Evolutionary conservation across 2,113 vertebrate genomes (phyloP).

Genomic region (Rhea americana): DNA sequence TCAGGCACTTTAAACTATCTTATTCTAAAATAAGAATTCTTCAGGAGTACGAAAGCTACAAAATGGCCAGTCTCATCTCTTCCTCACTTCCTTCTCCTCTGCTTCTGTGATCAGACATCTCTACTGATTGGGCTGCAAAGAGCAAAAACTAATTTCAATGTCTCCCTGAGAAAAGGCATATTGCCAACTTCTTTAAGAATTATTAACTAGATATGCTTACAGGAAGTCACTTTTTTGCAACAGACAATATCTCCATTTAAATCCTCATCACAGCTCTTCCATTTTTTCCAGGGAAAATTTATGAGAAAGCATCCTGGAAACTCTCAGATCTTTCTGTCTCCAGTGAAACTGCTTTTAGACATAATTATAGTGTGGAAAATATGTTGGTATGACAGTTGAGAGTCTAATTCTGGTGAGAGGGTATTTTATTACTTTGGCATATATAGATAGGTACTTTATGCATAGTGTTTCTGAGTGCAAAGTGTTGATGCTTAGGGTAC

Average conservation of each 20-base stretch:
- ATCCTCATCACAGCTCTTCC: conserved; percentile 29
- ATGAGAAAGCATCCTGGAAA: conserved; percentile 24
- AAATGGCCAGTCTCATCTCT: conserved; percentile 30
- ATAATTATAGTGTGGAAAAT: background rate
- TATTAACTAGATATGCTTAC: conserved; percentile 15
- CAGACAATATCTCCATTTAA: background rate
- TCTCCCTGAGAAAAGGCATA: conserved; percentile 35
- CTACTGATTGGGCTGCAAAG: conserved; percentile 16
- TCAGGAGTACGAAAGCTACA: conserved; percentile 16
- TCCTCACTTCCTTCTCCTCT: conserved; percentile 62
- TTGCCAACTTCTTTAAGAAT: conserved; percentile 1
- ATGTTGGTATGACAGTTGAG: background rate
- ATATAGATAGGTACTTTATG: conserved; percentile 8
- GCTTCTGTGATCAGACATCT: background rate
- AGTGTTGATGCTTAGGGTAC: conserved; percentile 23
- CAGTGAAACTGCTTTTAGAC: conserved; percentile 20
- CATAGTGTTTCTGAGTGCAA: conserved; percentile 9
- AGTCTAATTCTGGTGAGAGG: background rate
- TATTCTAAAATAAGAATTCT: conserved; percentile 15
- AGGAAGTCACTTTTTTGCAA: background rate
- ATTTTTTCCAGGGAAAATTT: conserved; percentile 38
- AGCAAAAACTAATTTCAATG: background rate
- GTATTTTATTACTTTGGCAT: conserved; percentile 12
- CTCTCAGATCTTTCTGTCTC: background rate
- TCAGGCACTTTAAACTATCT: background rate